A percentile compares a stretch with the other conserved stretches of the same genome.
These are phyloP conservation scores for Syritta pipiens DNA, from an alignment of 2,888 invertebrate genomes.

Conservation along the genomic window DNA sequence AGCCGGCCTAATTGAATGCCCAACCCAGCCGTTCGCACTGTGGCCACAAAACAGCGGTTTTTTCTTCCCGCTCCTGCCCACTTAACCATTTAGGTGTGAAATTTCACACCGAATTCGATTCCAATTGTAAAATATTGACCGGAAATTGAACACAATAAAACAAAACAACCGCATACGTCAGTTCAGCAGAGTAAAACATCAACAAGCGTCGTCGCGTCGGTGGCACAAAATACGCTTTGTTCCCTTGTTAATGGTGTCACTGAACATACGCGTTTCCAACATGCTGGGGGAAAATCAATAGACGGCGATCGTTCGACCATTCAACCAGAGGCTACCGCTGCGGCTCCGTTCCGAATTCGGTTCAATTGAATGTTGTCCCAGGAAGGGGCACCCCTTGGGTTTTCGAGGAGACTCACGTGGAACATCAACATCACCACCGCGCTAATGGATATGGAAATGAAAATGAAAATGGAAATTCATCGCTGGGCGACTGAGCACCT, in stretches of 20 bases:
- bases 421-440: constrained; percentile 31
- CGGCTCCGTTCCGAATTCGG: constrained; percentile 35
- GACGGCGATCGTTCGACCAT: constrained; percentile 54
- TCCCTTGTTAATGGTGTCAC: constrained; percentile 63
- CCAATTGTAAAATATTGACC: constrained; percentile 62
- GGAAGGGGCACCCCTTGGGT: constrained; percentile 41
- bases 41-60: constrained; percentile 13
- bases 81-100: constrained; percentile 79
- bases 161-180: constrained; percentile 11
- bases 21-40: constrained; percentile 8
- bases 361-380: constrained; percentile 53
- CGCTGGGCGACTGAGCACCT: constrained; percentile 61
- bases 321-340: constrained; percentile 31
- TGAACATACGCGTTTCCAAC: constrained; percentile 34
- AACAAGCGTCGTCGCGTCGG: constrained; percentile 1
- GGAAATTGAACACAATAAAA: constrained; percentile 66
- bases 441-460: neutral
- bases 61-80: constrained; percentile 68
- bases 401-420: constrained; percentile 61
- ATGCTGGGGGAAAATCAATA: constrained; percentile 56
- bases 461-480: constrained; percentile 47
- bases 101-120: constrained; percentile 77
- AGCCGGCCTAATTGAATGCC: constrained; percentile 55
- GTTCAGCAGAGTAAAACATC: constrained; percentile 34
- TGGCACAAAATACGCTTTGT: constrained; percentile 49